Evolutionary conservation across 2,113 vertebrate genomes (phyloP).

Genomic region (Passer domesticus): DNA sequence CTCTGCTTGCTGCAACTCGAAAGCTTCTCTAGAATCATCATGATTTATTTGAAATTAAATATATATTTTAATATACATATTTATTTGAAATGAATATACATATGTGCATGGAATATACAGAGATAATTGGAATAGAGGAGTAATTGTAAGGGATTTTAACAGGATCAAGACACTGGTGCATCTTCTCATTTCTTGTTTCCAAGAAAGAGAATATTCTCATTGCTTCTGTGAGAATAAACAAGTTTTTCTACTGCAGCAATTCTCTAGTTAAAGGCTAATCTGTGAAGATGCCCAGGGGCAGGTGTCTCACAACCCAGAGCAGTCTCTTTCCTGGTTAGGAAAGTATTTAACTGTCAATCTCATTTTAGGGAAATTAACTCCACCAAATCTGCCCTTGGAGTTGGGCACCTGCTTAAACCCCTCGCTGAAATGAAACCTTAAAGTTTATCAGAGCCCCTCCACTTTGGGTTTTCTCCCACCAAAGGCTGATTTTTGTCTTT

Average conservation of each 20-base stretch:
- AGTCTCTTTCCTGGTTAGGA: neutral
- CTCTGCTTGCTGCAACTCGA: neutral
- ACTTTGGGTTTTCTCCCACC: neutral
- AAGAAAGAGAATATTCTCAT: neutral
- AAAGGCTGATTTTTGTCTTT: neutral
- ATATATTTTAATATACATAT: neutral
- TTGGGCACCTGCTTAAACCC: neutral
- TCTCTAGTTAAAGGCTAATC: conserved; percentile 23
- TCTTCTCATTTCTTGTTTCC: neutral
- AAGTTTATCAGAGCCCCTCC: neutral
- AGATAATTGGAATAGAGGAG: neutral
- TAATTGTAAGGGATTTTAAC: neutral
- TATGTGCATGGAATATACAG: neutral
- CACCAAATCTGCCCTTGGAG: neutral
- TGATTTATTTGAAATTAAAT: neutral
- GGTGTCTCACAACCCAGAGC: neutral
- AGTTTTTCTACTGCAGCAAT: neutral
- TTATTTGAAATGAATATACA: neutral
- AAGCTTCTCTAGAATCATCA: neutral
- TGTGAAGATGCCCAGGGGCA: neutral
- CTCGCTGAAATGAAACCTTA: neutral
- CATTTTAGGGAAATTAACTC: neutral
- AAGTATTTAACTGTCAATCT: neutral
- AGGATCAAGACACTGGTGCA: neutral
- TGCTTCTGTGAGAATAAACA: neutral